Percentiles rank a stretch among this genome's conserved stretches.
These are phyloP conservation scores for Conus ventricosus DNA, from an alignment of 1,140 invertebrate species.

Conservation along the genomic window DNA sequence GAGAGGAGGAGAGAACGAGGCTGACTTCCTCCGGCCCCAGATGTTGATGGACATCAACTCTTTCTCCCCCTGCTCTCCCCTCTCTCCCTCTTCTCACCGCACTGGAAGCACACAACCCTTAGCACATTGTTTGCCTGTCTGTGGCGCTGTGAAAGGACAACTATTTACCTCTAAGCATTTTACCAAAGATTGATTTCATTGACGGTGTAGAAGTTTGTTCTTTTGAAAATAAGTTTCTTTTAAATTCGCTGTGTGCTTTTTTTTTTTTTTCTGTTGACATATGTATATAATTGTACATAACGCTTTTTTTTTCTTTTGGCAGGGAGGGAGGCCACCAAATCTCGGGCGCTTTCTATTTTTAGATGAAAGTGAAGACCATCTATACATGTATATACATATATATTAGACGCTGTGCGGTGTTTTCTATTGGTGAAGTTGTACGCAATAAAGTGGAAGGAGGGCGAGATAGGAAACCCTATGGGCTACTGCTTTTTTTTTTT, in stretches of 20 bases:
- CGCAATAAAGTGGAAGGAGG: not conserved
- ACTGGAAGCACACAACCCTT: too few species aligned
- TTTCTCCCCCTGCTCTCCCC: not conserved
- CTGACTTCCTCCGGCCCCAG: not conserved
- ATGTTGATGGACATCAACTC: too few species aligned
- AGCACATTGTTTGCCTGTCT: too few species aligned
- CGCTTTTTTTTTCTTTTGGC: not conserved
- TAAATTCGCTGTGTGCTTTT: not conserved
- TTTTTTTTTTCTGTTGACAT: not conserved
- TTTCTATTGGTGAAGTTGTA: not conserved
- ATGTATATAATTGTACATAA: not conserved
- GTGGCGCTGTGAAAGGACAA: not conserved
- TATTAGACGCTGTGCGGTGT: not conserved
- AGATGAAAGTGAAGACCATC: too few species aligned
- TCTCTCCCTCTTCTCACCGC: too few species aligned
- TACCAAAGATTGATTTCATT: conserved; percentile 9
- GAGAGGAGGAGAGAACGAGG: not conserved
- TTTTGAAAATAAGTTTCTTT: not conserved
- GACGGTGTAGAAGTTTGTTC: conserved; percentile 12
- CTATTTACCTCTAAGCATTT: not conserved
- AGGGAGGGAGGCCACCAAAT: not conserved
- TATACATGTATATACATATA: too few species aligned
- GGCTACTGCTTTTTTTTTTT: too few species aligned
- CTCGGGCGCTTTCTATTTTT: not conserved
- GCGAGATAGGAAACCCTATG: not conserved